Conservation (phyloP, 2,888 invertebrate species). For the Campoplex nolae region DNA sequence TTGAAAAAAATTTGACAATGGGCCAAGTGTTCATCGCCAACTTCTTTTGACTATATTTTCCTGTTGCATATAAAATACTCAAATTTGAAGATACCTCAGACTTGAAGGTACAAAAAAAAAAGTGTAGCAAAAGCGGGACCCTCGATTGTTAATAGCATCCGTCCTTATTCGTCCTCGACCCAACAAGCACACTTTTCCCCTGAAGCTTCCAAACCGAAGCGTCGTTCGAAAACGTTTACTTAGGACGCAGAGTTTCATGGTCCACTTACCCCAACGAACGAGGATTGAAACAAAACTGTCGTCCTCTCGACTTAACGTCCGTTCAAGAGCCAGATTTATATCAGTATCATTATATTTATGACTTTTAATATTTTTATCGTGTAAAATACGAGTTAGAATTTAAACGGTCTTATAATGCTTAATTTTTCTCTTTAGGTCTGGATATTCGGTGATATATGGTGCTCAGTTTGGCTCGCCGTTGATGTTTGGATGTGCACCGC, state of each 20-base stretch:
- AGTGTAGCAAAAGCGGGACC: not conserved
- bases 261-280: not conserved
- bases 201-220: not conserved
- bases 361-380: not conserved
- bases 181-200: not conserved
- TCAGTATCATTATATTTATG: not conserved
- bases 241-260: slow-evolving; percentile 11
- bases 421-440: slow-evolving; percentile 90
- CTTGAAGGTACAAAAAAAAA: not conserved
- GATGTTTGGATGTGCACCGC: slow-evolving; percentile 99
- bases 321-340: not conserved
- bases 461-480: slow-evolving; percentile 97
- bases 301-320: not conserved
- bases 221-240: slow-evolving; percentile 5
- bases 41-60: not conserved
- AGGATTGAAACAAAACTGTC: slow-evolving; percentile 15
- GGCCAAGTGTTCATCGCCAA: not conserved
- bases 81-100: not conserved
- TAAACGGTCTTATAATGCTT: slow-evolving; percentile 9
- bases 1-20: not conserved
- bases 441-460: slow-evolving; percentile 99
- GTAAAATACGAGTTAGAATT: not conserved
- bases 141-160: slow-evolving; percentile 12
- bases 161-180: slow-evolving; percentile 9
- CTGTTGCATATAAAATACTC: not conserved